phyloP scores from a whole-genome alignment of 2,113 vertebrate genomes.

The Blennius ocellaris region DNA sequence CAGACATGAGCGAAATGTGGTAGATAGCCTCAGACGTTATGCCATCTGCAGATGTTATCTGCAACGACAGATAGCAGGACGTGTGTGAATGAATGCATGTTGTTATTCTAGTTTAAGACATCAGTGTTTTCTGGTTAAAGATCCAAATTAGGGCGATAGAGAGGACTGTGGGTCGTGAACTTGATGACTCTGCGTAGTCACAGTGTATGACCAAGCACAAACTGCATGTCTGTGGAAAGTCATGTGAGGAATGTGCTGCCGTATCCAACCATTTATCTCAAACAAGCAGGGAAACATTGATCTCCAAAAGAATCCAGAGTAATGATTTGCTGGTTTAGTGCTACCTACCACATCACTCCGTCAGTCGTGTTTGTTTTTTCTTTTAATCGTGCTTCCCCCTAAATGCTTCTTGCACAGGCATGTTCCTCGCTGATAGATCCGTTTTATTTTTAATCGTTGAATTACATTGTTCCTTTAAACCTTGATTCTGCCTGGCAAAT shows the following conservation, averaged over 20 bases:
- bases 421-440: slow-evolving; percentile 7
- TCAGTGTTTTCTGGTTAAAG: slow-evolving; percentile 15
- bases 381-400: slow-evolving; percentile 3
- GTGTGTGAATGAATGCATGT: slow-evolving; percentile 52
- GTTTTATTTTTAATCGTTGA: slow-evolving; percentile 1
- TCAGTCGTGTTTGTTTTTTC: slow-evolving; percentile 36
- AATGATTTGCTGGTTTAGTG: neutral
- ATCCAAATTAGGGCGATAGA: slow-evolving; percentile 50
- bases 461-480: slow-evolving; percentile 65
- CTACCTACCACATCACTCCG: neutral
- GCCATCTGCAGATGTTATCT: slow-evolving; percentile 20
- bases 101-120: slow-evolving; percentile 17
- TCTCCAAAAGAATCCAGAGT: slow-evolving; percentile 4
- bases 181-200: slow-evolving; percentile 32
- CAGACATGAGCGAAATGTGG: slow-evolving; percentile 47
- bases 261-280: slow-evolving; percentile 62
- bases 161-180: slow-evolving; percentile 48
- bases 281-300: slow-evolving; percentile 45
- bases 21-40: slow-evolving; percentile 37
- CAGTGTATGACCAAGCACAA: neutral
- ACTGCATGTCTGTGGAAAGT: neutral
- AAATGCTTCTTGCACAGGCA: neutral
- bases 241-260: slow-evolving; percentile 1
- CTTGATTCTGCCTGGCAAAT: slow-evolving; percentile 37
- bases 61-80: slow-evolving; percentile 32